Conservation (phyloP, 1,140 invertebrate species). For the Drosophila nigrodunni region DNA sequence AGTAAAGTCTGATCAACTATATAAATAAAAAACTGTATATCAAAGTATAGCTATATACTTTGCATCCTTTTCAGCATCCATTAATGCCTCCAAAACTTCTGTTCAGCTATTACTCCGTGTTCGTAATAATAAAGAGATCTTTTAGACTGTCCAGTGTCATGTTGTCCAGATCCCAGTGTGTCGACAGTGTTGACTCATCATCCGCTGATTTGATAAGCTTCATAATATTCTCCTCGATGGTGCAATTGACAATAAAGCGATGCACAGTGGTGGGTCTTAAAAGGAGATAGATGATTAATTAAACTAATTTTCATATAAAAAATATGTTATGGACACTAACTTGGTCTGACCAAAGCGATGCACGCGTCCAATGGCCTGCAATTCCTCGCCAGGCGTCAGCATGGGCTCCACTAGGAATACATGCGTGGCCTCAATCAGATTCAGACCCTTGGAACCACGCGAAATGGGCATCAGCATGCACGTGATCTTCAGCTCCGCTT, state of each 20-base stretch:
- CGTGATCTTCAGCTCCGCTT: constrained; percentile 85
- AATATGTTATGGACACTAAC: constrained; percentile 70
- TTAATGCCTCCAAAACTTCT: too few relatives aligned
- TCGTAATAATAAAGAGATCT: constrained; percentile 61
- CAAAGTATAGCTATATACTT: too few relatives aligned
- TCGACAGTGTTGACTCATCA: constrained; percentile 54
- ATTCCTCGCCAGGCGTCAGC: constrained; percentile 90
- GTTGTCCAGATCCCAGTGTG: constrained; percentile 76
- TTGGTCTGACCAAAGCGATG: constrained; percentile 92
- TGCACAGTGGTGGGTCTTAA: constrained; percentile 87
- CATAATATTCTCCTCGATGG: constrained; percentile 90
- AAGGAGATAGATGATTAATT: constrained; percentile 12
- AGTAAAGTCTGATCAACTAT: too few relatives aligned
- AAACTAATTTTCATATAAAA: too few relatives aligned
- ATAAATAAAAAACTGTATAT: too few relatives aligned
- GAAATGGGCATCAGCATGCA: constrained; percentile 89
- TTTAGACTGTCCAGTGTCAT: constrained; percentile 68
- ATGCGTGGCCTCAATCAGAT: constrained; percentile 92
- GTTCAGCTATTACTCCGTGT: constrained; percentile 3
- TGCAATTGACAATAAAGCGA: constrained; percentile 88
- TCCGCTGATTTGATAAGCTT: constrained; percentile 70
- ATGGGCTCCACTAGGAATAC: constrained; percentile 92
- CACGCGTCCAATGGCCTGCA: constrained; percentile 92
- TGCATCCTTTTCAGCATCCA: too few relatives aligned
- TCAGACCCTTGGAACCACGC: constrained; percentile 91